These are phyloP conservation scores for Papilio gigon DNA, from an alignment of 2,888 invertebrate species.

Conservation along the genomic window DNA sequence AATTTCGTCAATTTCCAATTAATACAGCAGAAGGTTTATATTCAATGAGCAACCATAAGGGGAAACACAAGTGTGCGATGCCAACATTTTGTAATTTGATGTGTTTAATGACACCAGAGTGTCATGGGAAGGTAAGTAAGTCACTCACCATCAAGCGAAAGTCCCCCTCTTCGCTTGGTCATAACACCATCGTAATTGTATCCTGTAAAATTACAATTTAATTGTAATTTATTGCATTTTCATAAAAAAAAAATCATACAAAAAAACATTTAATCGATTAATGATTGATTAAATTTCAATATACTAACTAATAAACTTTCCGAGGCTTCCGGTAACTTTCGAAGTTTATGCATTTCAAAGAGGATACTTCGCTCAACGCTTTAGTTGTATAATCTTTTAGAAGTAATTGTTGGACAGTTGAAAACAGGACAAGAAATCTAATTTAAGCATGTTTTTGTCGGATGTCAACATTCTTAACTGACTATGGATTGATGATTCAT, in stretches of 20 bases:
- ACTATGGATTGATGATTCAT: neutral
- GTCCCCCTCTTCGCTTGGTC: conserved; percentile 14
- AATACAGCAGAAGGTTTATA: neutral
- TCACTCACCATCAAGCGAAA: conserved; percentile 19
- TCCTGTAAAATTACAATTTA: conserved; percentile 20
- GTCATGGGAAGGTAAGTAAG: conserved; percentile 3
- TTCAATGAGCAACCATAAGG: neutral
- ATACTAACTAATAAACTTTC: too few species aligned
- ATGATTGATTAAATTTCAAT: too few species aligned
- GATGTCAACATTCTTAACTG: too few species aligned
- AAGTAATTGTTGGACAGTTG: too few species aligned
- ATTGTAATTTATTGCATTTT: conserved; percentile 7
- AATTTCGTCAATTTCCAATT: neutral
- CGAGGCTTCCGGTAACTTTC: too few species aligned
- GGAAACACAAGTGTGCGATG: neutral
- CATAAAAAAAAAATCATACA: too few species aligned
- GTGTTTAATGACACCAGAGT: neutral
- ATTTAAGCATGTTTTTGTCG: too few species aligned
- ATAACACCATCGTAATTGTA: conserved; percentile 18
- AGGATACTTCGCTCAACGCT: too few species aligned
- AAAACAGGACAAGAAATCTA: too few species aligned
- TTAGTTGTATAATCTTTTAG: too few species aligned
- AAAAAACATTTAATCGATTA: too few species aligned
- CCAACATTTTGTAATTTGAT: conserved; percentile 9
- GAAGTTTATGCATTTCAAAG: too few species aligned